Evolutionary conservation across 1,140 invertebrate genomes (phyloP).

Genomic region (Drosophila fuyamai): DNA sequence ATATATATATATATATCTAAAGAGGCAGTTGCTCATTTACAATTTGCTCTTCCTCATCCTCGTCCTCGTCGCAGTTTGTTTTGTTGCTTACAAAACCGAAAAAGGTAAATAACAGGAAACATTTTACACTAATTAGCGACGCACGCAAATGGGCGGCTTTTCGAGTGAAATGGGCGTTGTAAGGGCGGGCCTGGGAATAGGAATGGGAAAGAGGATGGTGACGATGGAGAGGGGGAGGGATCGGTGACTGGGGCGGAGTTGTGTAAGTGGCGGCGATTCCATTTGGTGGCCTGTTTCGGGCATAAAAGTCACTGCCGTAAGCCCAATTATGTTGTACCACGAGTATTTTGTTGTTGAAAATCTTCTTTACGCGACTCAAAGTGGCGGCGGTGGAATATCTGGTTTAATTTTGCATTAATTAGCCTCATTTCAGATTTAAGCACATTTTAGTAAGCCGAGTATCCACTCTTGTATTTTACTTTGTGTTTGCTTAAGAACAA

Average conservation of each 20-base stretch:
- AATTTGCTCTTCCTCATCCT: constrained; percentile 28
- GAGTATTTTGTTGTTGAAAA: constrained; percentile 61
- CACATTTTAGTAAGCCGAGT: not conserved
- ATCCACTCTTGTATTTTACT: not conserved
- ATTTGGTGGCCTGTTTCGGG: constrained; percentile 36
- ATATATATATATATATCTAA: not conserved
- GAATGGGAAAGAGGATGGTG: not conserved
- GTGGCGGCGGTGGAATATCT: not conserved
- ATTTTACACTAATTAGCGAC: constrained; percentile 83
- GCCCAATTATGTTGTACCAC: constrained; percentile 78
- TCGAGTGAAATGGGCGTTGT: constrained; percentile 33
- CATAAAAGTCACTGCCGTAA: constrained; percentile 77
- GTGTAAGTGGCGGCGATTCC: constrained; percentile 42
- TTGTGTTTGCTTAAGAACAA: not conserved
- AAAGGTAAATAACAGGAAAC: constrained; percentile 84
- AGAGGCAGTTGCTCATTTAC: constrained; percentile 53
- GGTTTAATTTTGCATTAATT: constrained; percentile 65
- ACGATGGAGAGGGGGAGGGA: not conserved
- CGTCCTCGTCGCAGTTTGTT: constrained; percentile 48
- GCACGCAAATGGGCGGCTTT: constrained; percentile 75
- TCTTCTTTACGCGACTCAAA: constrained; percentile 23
- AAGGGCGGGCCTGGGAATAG: not conserved
- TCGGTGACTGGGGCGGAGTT: constrained; percentile 7
- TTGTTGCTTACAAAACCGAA: constrained; percentile 72
- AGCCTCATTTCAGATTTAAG: constrained; percentile 11